Base-by-base conservation (phyloP, 2,888 invertebrate species). In the Synanthedon formicaeformis region DNA sequence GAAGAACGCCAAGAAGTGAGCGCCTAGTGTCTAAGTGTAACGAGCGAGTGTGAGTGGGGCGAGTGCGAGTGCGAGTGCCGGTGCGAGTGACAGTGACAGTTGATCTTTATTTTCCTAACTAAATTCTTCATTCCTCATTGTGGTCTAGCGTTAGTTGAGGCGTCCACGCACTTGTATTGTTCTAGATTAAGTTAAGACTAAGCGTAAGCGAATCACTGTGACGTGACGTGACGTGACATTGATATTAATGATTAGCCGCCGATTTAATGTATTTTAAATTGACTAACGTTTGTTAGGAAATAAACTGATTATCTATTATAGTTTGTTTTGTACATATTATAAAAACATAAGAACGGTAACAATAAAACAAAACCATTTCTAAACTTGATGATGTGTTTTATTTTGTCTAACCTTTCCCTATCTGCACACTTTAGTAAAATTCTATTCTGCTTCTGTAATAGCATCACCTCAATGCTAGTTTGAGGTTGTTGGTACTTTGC, bases 1-100 rank as follows among this genome's bases (percentile, higher is more conserved):
- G 89, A 92, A 92, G 83, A 92, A 93, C 64, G 84, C 88, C 64
- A 88, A 88, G 84, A 88, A 88, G 84, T 88, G 80, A 87, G 55
- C 56, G 59, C 56, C 56, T 61, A 58, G 56, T 59, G 59, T 58
- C 59, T 77, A 79, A 74, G 66, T 76, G 64, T 81, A 67, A 66
- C 63, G 62, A 65, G 34, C 34, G 79, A 81, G 78, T 69, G 75
- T 78, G 69, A 67, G 67, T 82, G 82, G 82, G 3, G 81, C 75
- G 85, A 83, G 81, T 70, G 65, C 64, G 51, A 53, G 57, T 53
- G 58, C 50, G 55, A 52, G 57, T 50, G 53, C 51, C 56, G 50
- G 55, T 50, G 55, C 40, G 53, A 51, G 54, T 23, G 50, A 41
- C 4, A 23, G 41, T 79, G 78, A 79, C 34, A 34, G 75, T 78